phyloP scores from a whole-genome alignment of 1,140 invertebrate species.

The Sesamia nonagrioides region DNA sequence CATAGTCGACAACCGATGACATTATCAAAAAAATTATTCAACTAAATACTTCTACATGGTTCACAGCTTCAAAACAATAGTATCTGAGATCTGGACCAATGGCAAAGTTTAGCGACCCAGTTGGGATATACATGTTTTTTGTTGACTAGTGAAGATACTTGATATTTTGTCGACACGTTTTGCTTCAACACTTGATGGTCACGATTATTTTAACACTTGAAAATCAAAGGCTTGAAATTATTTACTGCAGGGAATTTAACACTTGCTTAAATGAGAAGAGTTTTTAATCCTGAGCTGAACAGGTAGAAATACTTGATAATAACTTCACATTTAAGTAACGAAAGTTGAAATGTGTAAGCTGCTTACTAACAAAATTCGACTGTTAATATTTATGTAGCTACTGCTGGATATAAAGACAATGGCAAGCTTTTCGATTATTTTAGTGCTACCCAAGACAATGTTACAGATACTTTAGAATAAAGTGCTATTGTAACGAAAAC shows the following conservation, averaged over 20 bases:
- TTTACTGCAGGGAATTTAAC: too few relatives aligned
- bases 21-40: conserved; percentile 41
- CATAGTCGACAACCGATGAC: conserved; percentile 32
- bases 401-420: background rate
- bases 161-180: background rate
- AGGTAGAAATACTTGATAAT: too few relatives aligned
- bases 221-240: too few relatives aligned
- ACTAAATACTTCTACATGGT: conserved; percentile 36
- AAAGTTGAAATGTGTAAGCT: background rate
- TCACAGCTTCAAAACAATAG: conserved; percentile 34
- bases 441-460: conserved; percentile 4
- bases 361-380: too few relatives aligned
- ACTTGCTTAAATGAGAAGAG: too few relatives aligned
- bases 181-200: background rate
- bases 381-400: too few relatives aligned
- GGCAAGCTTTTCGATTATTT: background rate
- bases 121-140: conserved; percentile 21
- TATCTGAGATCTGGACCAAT: conserved; percentile 32
- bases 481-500: conserved; percentile 16
- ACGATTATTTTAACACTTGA: background rate
- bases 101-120: conserved; percentile 21
- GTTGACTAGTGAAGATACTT: conserved; percentile 19
- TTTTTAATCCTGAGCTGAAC: too few relatives aligned
- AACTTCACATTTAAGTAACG: background rate
- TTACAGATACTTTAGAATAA: background rate